Base-by-base conservation (phyloP, 1,140 invertebrate species). In the Drosophila suzukii region DNA sequence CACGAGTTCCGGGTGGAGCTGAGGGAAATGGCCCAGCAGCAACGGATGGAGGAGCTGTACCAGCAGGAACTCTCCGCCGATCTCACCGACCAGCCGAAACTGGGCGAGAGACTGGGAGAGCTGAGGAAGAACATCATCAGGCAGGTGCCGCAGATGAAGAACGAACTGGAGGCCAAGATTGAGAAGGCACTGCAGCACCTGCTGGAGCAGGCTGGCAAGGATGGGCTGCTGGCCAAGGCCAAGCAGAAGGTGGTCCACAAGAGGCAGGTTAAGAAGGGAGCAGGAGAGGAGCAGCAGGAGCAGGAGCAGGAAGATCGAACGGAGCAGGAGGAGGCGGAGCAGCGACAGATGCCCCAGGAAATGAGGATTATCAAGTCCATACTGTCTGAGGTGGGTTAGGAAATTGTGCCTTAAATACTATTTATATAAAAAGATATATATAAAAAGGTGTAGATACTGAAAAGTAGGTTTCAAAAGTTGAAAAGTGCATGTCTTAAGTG, bases 341-440 rank as follows among this genome's bases (percentile, higher is more conserved):
- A 60, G 20, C 34, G 30, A 12, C 12, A 51, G 10, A 39, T 50
- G 30, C 75, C 78, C 4, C 58, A 58, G n/a, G 73, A 79, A 39
- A 75, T 82, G 46, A 75, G 75, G 12, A 47, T 78, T 15, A 75
- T 88, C n/a, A 85, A 90, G 20, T 89, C 90, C 8, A 78, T 90
- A 13, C 13, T 91, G 20, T 62, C 68, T 5, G 76, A 91, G 86
- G 90, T 90, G 24, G 65, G 59, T 49, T 3, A 6, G 3, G 2
- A 4, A 44, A 10, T 11, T 10, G 4, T 11, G 6, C 6, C 7
- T 3, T 17, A 43, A 8, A 8, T 10, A 3, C 7, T 15, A 43
- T 10, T 8, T 17, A 4, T 43, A 15, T 4, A n/a, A n/a, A 2
- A 39, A 20, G 20, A 20, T 5, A 27, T 4, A 27, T 27, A 27